These are phyloP conservation scores for Aphelenchoides fujianensis DNA, from an alignment of 1,140 invertebrate genomes.

Conservation along the genomic window DNA sequence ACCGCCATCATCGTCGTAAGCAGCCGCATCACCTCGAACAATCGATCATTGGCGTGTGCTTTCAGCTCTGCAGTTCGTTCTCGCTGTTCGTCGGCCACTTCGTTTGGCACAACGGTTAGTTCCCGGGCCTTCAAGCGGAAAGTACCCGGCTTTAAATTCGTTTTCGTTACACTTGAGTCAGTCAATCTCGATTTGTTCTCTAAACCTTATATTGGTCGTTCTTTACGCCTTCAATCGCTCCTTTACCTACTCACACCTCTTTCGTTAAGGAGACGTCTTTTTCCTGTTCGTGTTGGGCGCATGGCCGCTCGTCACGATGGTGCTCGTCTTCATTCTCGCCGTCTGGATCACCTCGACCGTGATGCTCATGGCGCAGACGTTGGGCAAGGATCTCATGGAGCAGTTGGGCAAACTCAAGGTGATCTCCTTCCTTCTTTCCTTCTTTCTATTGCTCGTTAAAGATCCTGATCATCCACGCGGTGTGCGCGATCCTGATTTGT, in stretches of 20 bases:
- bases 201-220: too few relatives aligned
- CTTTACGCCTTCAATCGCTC: too few relatives aligned
- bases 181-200: too few relatives aligned
- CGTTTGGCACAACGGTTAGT: slow-evolving; percentile 14
- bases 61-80: not conserved
- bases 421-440: too few relatives aligned
- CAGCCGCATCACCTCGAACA: not conserved
- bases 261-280: too few relatives aligned
- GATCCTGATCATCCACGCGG: slow-evolving; percentile 15
- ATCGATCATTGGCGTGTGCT: not conserved
- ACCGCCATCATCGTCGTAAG: slow-evolving; percentile 19
- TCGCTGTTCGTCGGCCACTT: slow-evolving; percentile 12
- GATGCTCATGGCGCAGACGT: slow-evolving; percentile 10
- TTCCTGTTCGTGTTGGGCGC: slow-evolving; percentile 8
- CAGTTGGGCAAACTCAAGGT: slow-evolving; percentile 21
- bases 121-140: too few relatives aligned
- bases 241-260: too few relatives aligned
- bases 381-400: slow-evolving; percentile 18
- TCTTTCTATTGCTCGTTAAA: too few relatives aligned
- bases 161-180: too few relatives aligned
- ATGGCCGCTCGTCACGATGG: slow-evolving; percentile 9
- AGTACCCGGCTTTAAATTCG: too few relatives aligned
- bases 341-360: slow-evolving; percentile 4
- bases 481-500: slow-evolving; percentile 12
- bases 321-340: not conserved